Evolutionary conservation across 1,140 invertebrate species (phyloP).

Genomic region (Chymomyza costata): DNA sequence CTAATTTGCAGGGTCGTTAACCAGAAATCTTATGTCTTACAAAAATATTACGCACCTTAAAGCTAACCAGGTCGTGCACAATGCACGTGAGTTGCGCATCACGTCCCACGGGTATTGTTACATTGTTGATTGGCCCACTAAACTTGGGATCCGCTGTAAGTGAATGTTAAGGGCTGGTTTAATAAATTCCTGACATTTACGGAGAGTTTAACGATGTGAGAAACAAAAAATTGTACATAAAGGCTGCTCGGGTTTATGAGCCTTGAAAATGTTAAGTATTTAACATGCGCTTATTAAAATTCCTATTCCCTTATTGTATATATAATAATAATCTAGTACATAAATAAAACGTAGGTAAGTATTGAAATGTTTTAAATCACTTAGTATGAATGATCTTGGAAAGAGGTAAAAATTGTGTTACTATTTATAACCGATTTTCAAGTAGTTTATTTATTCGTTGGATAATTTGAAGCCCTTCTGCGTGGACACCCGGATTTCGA

Average conservation of each 20-base stretch:
- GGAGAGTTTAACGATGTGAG: constrained; percentile 44
- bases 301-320: too few species aligned
- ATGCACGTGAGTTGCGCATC: constrained; percentile 87
- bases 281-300: too few species aligned
- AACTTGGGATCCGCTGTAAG: constrained; percentile 81
- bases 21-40: background rate
- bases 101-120: constrained; percentile 85
- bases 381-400: too few species aligned
- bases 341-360: too few species aligned
- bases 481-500: too few species aligned
- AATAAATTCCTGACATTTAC: constrained; percentile 46
- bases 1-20: constrained; percentile 75
- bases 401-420: too few species aligned
- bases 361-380: too few species aligned
- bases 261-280: constrained; percentile 51
- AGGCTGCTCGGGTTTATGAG: constrained; percentile 29
- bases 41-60: constrained; percentile 79
- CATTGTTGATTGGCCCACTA: constrained; percentile 85
- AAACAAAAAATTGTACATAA: background rate
- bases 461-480: too few species aligned
- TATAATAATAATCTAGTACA: too few species aligned
- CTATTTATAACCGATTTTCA: too few species aligned
- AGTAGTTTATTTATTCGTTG: too few species aligned
- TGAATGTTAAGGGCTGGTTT: constrained; percentile 11
- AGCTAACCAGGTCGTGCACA: constrained; percentile 85